phyloP scores from a whole-genome alignment of 2,888 invertebrate genomes.

The Pediacus dermestoides region DNA sequence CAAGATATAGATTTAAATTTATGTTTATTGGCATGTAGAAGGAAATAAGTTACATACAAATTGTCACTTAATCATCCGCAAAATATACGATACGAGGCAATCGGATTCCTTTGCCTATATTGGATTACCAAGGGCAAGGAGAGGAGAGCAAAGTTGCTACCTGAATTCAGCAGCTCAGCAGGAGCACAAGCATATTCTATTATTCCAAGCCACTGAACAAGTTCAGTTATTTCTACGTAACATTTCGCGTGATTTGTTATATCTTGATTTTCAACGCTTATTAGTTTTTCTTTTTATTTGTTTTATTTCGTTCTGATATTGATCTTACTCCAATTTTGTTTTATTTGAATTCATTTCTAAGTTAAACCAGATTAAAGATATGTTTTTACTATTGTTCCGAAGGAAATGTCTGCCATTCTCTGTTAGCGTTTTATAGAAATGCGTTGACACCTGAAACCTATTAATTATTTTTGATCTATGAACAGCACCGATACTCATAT shows the following conservation, averaged over 20 bases:
- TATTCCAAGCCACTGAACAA: slow-evolving; percentile 7
- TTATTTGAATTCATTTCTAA: too few relatives aligned
- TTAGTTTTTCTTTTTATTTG: slow-evolving; percentile 6
- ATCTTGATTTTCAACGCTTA: slow-evolving; percentile 14
- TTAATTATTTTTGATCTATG: too few relatives aligned
- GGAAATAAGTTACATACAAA: not conserved
- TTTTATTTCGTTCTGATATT: slow-evolving; percentile 11
- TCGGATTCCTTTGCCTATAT: not conserved
- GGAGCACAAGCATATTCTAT: slow-evolving; percentile 6
- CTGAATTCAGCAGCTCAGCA: not conserved
- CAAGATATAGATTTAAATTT: slow-evolving; percentile 1
- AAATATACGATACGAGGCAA: not conserved
- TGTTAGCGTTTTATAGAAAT: too few relatives aligned
- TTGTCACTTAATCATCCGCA: slow-evolving; percentile 1
- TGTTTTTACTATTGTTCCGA: too few relatives aligned
- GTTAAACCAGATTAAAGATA: too few relatives aligned
- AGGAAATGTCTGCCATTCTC: too few relatives aligned
- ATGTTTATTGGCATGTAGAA: slow-evolving; percentile 2
- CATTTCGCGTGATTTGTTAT: slow-evolving; percentile 9
- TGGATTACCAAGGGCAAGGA: slow-evolving; percentile 2
- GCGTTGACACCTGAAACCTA: too few relatives aligned
- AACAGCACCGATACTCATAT: too few relatives aligned
- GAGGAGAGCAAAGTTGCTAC: too few relatives aligned
- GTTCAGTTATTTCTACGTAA: slow-evolving; percentile 3
- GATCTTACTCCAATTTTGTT: too few relatives aligned